Evolutionary conservation across 2,888 invertebrate genomes (phyloP), one percentile per base, ranked within the genome.

Genomic region (Thereva nobilitata): DNA sequence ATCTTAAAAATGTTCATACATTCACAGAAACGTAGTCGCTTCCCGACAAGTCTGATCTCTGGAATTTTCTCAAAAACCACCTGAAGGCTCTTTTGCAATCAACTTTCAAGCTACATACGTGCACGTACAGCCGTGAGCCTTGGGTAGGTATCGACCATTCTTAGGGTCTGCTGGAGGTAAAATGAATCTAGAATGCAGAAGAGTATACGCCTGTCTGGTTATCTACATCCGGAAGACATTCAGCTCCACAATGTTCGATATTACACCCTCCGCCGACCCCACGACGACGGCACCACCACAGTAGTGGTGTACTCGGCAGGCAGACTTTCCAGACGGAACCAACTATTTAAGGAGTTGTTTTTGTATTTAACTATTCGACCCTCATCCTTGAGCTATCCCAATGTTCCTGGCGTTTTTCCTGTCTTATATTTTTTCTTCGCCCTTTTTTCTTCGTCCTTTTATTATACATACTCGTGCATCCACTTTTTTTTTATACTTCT

Each of bases 281-380:
- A 23, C 23, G 2, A 23, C 23, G 1, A 1, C 23, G 2, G 49
- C 49, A 61, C 55, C 34, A 41, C 55, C 42, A 56, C 50, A 50
- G 23, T 61, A 61, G 49, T 50, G 50, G 49, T 61, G 50, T 41
- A 61, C 45, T 61, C 50, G 23, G 23, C 61, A 49, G 61, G 50
- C 61, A 61, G 61, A 61, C 61, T 61, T 61, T 50, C 61, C 61
- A 61, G 61, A 61, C 61, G 61, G 61, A 61, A 61, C 61, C 61
- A 61, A 61, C 61, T 61, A 61, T 61, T 61, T 61, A 61, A 61
- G 61, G 50, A 50, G 61, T 61, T 61, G 61, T 61, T 61, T 61
- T 61, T 61, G 50, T 61, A 61, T 61, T 61, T 61, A 61, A 61
- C 61, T 61, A 61, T 61, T 61, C 61, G 61, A 61, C 61, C 61